phyloP scores from a whole-genome alignment of 2,113 vertebrate genomes.

The Apeltes quadracus region DNA sequence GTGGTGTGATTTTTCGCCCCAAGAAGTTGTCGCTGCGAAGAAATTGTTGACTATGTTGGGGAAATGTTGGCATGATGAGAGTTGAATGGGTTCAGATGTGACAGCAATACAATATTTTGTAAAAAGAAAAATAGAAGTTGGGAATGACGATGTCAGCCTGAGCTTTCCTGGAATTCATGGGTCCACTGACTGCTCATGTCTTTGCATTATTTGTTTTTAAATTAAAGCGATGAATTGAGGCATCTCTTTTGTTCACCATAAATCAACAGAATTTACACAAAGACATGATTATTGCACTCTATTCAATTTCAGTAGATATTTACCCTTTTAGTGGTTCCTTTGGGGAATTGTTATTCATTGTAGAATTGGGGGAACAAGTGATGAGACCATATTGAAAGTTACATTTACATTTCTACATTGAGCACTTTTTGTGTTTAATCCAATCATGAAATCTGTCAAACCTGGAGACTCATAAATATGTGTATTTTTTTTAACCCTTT shows the following conservation, averaged over 20 bases:
- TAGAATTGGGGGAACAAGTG: neutral
- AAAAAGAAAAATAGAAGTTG: slow-evolving; percentile 56
- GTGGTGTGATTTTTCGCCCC: slow-evolving; percentile 11
- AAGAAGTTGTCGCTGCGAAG: slow-evolving; percentile 18
- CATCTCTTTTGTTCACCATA: neutral
- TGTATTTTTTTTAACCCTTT: neutral
- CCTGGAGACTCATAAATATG: neutral
- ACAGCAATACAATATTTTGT: slow-evolving; percentile 58
- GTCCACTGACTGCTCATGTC: slow-evolving; percentile 72
- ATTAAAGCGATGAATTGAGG: slow-evolving; percentile 61
- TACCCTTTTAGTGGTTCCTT: neutral
- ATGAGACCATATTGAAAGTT: neutral
- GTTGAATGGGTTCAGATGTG: slow-evolving; percentile 47
- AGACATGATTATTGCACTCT: neutral
- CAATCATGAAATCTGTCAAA: neutral
- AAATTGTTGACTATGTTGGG: slow-evolving; percentile 24
- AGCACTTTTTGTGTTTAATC: slow-evolving; percentile 1
- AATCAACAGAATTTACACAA: neutral
- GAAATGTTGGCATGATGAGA: slow-evolving; percentile 26
- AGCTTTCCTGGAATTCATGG: slow-evolving; percentile 56
- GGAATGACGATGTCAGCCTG: slow-evolving; percentile 68
- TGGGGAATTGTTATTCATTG: neutral
- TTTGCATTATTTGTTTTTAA: slow-evolving; percentile 66
- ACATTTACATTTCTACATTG: neutral
- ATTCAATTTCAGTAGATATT: neutral